phyloP scores from a whole-genome alignment of 2,113 vertebrate genomes.

The Terrapene triunguis region DNA sequence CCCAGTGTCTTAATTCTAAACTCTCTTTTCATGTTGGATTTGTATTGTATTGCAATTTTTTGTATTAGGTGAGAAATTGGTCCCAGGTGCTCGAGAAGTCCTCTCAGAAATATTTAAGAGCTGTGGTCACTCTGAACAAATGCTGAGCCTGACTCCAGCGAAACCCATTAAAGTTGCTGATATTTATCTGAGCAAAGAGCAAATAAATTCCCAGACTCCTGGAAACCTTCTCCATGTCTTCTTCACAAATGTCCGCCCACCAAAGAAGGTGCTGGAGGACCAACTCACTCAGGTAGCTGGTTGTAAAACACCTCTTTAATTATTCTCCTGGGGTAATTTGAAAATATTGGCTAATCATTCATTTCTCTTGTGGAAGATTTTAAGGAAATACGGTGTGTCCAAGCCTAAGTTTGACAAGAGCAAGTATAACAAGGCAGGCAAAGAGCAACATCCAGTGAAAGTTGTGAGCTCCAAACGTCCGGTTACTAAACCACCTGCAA shows the following conservation, averaged over 20 bases:
- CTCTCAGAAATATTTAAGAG: conserved; percentile 97
- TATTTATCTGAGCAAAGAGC: conserved; percentile 98
- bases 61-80: conserved; percentile 90
- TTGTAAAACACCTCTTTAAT: rapidly evolving
- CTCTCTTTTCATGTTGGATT: rapidly evolving
- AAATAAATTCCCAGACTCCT: conserved; percentile 95
- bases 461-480: conserved; percentile 97
- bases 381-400: conserved; percentile 93
- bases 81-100: conserved; percentile 91
- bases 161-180: conserved; percentile 95
- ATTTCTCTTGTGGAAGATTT: conserved; percentile 81
- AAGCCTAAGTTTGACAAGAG: conserved; percentile 94
- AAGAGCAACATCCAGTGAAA: conserved; percentile 96
- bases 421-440: conserved; percentile 94
- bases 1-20: rapidly evolving
- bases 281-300: conserved; percentile 93
- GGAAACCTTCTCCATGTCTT: conserved; percentile 95
- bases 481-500: conserved; percentile 91
- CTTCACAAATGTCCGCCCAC: conserved; percentile 94
- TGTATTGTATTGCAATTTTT: background rate
- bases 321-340: rapidly evolving
- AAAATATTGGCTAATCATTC: background rate
- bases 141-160: conserved; percentile 91
- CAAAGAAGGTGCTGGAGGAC: conserved; percentile 96
- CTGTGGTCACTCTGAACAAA: conserved; percentile 94